Evolutionary conservation across 2,888 invertebrate species (phyloP), one percentile per base, ranked within the genome.

Genomic region (Drosophila nigritarsus): DNA sequence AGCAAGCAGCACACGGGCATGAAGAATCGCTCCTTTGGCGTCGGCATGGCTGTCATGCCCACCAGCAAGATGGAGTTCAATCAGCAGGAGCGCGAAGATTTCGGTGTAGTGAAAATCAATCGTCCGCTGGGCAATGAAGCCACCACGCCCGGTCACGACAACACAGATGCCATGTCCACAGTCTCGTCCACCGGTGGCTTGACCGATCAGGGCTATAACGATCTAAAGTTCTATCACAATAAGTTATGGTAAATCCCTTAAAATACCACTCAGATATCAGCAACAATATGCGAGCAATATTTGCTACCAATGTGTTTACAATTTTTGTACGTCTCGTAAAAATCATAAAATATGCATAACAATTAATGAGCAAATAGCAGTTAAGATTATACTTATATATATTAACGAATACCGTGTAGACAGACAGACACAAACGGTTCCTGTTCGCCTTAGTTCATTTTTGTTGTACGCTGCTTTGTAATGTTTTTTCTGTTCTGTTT

Each of bases 191-290:
- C 85, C 5, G 91, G 94, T 11, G 94, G 94, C 56, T 92, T 94
- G 69, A 96, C 96, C 27, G 95, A 95, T 56, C 95, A 95, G 87
- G 96, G 96, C 50, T 96, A 95, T 92, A 95, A 96, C 83, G 96
- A 96, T 93, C 94, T 96, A 50, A 96, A 96, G 91, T 96, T 96
- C 93, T 96, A 96, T 92, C 96, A 96, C 92, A 96, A 96, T 87
- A 96, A 95, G 83, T 94, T 96, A 84, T 96, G 96, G 96, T 96
- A 96, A 89, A 87, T 36, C 11, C 3, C 7, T 8, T 36, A 18
- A 42, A 8, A 64, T 9, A 55, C 13, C 2, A 55, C n/a, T 38
- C 38, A 49, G 15, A 59, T 64, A 61, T 54, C 56, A 71, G 36
- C 51, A 65, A 48, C 42, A 48, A 54, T 58, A 54, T 60, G 48